Evolutionary conservation across 2,888 invertebrate species (phyloP).

Genomic region (Blomia tropicalis): DNA sequence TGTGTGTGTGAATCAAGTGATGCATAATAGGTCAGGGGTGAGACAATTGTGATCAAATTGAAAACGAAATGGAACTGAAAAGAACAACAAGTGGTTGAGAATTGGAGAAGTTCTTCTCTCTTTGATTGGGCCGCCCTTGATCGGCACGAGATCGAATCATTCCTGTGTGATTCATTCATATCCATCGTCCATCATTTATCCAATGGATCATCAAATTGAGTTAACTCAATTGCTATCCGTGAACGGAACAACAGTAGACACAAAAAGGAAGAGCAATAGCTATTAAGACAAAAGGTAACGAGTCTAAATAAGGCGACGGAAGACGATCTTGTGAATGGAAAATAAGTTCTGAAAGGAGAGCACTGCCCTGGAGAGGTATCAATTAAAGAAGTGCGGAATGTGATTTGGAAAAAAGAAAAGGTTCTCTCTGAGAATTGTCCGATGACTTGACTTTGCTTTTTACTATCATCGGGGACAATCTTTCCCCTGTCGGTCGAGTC

Average conservation of each 20-base stretch:
- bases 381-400: constrained; percentile 1
- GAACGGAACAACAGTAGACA: background rate
- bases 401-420: background rate
- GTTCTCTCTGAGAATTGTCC: background rate
- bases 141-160: too few relatives aligned
- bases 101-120: too few relatives aligned
- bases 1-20: background rate
- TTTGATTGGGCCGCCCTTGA: too few relatives aligned
- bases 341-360: background rate
- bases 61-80: background rate
- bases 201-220: background rate
- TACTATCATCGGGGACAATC: constrained; percentile 8
- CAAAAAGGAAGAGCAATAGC: background rate
- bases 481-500: background rate
- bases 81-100: too few relatives aligned
- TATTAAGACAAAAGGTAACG: constrained; percentile 9
- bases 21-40: background rate
- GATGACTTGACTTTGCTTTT: background rate
- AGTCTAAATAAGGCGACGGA: background rate
- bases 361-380: too few relatives aligned
- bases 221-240: background rate
- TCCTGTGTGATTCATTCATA: too few relatives aligned
- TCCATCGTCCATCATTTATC: background rate
- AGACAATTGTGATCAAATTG: background rate
- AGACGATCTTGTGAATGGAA: background rate